phyloP scores from a whole-genome alignment of 2,797 vertebrate genomes.

The Gila robusta region DNA sequence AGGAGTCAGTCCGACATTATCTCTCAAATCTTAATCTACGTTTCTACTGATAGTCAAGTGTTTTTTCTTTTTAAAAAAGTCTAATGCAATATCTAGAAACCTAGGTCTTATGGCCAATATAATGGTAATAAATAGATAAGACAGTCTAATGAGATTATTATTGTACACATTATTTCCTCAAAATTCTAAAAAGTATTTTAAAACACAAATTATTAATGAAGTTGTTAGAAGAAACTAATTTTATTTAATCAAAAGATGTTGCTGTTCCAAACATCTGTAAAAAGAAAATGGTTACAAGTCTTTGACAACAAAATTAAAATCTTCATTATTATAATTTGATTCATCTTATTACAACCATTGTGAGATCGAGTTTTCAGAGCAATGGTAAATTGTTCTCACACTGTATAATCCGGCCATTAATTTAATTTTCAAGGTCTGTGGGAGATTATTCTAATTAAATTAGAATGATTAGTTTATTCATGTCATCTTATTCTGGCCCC shows the following conservation, averaged over 20 bases:
- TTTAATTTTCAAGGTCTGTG: conserved; percentile 61
- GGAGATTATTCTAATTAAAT: conserved; percentile 70
- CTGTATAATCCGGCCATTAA: conserved; percentile 43
- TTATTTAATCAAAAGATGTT: neutral
- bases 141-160: neutral
- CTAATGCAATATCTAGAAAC: neutral
- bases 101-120: neutral
- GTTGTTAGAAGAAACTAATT: neutral
- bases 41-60: neutral
- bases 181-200: neutral
- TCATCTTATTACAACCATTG: neutral
- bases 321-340: conserved; percentile 16
- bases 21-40: neutral
- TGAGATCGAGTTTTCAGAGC: neutral
- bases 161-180: neutral
- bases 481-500: conserved; percentile 63
- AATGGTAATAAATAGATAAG: neutral
- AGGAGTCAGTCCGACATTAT: neutral
- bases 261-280: neutral
- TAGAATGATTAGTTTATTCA: conserved; percentile 65
- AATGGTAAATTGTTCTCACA: neutral
- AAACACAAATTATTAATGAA: neutral
- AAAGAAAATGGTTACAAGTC: neutral
- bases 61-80: neutral
- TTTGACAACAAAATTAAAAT: conserved; percentile 21